phyloP scores from a whole-genome alignment of 2,888 invertebrate genomes.

The Odiellus spinosus region DNA sequence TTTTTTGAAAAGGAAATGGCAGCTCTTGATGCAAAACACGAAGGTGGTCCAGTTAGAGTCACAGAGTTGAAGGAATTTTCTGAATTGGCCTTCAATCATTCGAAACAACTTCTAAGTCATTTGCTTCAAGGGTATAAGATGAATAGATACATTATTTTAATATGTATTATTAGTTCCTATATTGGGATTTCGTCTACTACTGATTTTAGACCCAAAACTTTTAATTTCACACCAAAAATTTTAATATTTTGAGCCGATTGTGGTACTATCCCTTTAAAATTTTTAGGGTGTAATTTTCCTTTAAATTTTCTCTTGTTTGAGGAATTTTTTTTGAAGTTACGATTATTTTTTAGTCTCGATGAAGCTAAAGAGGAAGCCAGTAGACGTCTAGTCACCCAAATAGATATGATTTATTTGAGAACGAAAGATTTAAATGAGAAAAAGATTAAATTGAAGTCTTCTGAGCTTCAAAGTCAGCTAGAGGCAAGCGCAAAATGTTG shows the following conservation, averaged over 20 bases:
- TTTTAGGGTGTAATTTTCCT: too few species aligned
- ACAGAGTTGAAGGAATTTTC: slow-evolving; percentile 11
- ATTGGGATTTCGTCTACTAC: too few species aligned
- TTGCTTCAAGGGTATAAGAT: slow-evolving; percentile 15
- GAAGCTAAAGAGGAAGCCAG: slow-evolving; percentile 12
- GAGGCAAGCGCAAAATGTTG: slow-evolving; percentile 8
- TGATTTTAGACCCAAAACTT: too few species aligned
- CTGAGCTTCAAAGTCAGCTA: slow-evolving; percentile 11
- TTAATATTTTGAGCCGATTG: neutral
- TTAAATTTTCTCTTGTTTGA: neutral
- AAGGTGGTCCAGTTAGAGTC: slow-evolving; percentile 12
- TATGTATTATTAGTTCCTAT: too few species aligned
- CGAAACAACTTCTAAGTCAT: slow-evolving; percentile 13
- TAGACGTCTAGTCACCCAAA: slow-evolving; percentile 5
- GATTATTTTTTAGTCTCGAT: slow-evolving; percentile 12
- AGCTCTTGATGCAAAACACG: slow-evolving; percentile 6
- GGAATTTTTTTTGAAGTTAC: neutral
- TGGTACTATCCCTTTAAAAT: neutral
- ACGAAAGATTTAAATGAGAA: slow-evolving; percentile 17
- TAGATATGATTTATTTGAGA: slow-evolving; percentile 7
- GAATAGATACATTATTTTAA: neutral
- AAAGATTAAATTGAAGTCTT: slow-evolving; percentile 17
- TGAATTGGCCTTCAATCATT: slow-evolving; percentile 2
- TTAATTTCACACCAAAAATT: too few species aligned
- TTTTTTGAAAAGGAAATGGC: slow-evolving; percentile 19